Base-by-base conservation (phyloP, 2,797 vertebrate genomes). In the Streptopelia turtur region DNA sequence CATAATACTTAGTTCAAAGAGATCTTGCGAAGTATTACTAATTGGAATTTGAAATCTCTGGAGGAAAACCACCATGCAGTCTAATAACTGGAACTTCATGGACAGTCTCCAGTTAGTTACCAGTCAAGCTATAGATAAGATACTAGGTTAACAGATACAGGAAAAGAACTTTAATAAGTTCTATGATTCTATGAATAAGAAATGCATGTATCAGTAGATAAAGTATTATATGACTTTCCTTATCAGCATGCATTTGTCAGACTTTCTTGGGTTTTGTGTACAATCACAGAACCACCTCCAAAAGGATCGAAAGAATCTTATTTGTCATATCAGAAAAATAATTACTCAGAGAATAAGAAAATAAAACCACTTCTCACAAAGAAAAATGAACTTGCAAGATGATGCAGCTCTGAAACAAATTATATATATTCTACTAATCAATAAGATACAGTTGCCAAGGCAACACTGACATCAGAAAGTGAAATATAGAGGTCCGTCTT, bases 381-480 rank as follows among this genome's bases (percentile, higher is more conserved):
- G 66, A 96, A 90, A 96, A 97, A 96, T 75, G 82, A 94, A 80
- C 49, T 77, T 71, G 68, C 75, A 65, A 80, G 83, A 76, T 53
- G 52, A 75, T 81, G 45, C 50, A 93, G 71, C 71, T 85, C 85
- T 69, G 63, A 96, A 97, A 61, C 50, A 96, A 83, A 95, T 94
- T 94, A 90, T 72, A 85, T 89, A 56, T 61, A 93, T 89, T 93
- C 77, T 87, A 72, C 80, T 96, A 96, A 96, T 97, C 95, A 97
- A 94, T 85, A 90, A 95, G 94, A 90, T 93, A 61, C 47, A 89
- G 92, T 93, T 94, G 84, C 92, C 89, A 92, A 33, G 94, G 84
- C 77, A 90, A 95, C 86, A 33, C 37, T 97, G 95, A 97, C 91
- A 97, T 95, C 83, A 93, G 74, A 95, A 97, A 94, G 85, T 93